phyloP scores from a whole-genome alignment of 30 jellyfish, hydroid and myxozoan genomes.

The Aurelia sp. region DNA sequence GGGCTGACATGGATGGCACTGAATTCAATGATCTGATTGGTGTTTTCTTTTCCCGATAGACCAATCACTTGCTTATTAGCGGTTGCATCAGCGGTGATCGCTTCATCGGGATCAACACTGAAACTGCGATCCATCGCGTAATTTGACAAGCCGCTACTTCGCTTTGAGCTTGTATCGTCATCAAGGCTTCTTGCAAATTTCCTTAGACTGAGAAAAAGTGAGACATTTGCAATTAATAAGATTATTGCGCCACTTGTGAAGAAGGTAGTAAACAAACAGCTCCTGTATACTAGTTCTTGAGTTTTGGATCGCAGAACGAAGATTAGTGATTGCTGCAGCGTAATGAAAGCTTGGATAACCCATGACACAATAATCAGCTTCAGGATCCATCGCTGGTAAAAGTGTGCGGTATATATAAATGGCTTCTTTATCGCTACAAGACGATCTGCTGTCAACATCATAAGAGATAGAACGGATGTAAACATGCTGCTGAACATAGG shows the following conservation, averaged over 20 bases:
- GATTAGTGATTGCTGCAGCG: constrained; percentile 27
- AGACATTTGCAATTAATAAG: background rate
- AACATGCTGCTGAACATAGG: constrained; percentile 68
- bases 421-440: constrained; percentile 63
- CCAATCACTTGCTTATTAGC: background rate
- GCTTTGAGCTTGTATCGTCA: background rate
- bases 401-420: background rate
- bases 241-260: constrained; percentile 6
- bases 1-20: background rate
- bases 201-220: constrained; percentile 14
- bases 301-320: background rate
- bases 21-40: background rate
- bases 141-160: background rate
- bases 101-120: background rate
- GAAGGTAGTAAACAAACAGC: constrained; percentile 28
- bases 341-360: constrained; percentile 43
- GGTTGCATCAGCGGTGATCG: background rate
- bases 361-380: constrained; percentile 27
- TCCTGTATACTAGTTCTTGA: constrained; percentile 28
- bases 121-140: background rate
- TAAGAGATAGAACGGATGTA: constrained; percentile 42
- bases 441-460: constrained; percentile 46
- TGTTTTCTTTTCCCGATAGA: background rate
- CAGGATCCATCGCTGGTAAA: background rate
- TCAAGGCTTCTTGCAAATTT: constrained; percentile 9